phyloP scores from a whole-genome alignment of 1,140 invertebrate genomes.

The Drosophila busckii region DNA sequence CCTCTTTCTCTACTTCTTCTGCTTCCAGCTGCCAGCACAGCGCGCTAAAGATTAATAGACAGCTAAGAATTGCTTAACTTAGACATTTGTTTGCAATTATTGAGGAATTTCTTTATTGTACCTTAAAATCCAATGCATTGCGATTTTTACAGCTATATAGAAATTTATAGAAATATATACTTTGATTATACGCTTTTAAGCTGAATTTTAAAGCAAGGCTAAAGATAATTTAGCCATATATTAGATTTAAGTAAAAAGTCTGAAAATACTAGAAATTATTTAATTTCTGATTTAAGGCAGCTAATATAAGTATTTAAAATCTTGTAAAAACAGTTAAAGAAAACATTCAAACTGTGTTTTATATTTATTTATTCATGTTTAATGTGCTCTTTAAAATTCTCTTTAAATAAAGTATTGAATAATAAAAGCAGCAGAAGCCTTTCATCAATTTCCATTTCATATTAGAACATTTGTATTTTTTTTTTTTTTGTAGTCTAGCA shows the following conservation, averaged over 20 bases:
- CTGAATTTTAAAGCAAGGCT: constrained; percentile 11
- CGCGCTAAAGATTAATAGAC: constrained; percentile 3
- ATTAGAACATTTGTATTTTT: no score
- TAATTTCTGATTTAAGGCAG: background rate
- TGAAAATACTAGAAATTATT: background rate
- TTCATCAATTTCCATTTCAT: no score
- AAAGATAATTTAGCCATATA: background rate
- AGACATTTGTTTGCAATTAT: background rate
- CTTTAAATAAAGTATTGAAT: no score
- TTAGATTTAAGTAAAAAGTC: background rate
- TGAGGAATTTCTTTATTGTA: no score
- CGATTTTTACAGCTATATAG: background rate
- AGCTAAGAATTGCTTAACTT: constrained; percentile 2
- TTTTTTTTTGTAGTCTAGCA: no score
- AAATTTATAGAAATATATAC: background rate
- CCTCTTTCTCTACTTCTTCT: background rate
- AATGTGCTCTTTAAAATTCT: no score
- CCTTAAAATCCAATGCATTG: constrained; percentile 28
- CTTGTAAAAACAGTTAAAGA: background rate
- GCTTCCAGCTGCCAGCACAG: background rate
- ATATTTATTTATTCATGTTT: no score
- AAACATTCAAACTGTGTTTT: background rate
- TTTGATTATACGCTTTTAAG: background rate
- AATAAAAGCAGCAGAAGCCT: no score
- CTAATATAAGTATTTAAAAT: background rate